Evolutionary conservation across 2,113 vertebrate species (phyloP).

Genomic region (Osmerus mordax): DNA sequence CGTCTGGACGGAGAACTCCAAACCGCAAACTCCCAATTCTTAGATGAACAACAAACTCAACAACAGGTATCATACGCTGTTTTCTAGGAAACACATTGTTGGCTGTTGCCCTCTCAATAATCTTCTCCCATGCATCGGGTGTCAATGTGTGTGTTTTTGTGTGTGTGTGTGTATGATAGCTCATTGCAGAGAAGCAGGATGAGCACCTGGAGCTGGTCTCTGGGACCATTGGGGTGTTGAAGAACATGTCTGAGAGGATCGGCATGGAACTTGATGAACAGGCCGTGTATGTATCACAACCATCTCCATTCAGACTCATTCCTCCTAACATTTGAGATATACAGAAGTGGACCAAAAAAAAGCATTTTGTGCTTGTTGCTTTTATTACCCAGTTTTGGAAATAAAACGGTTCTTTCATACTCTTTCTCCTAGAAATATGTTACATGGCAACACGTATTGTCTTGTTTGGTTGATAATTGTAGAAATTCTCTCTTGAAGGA

Average conservation of each 20-base stretch:
- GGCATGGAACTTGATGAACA: constrained; percentile 96
- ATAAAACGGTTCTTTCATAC: too few relatives aligned
- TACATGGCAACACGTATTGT: too few relatives aligned
- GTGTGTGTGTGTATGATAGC: constrained; percentile 61
- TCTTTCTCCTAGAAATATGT: too few relatives aligned
- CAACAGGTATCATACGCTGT: constrained; percentile 81
- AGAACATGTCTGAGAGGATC: constrained; percentile 98
- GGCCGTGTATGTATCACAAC: constrained; percentile 81
- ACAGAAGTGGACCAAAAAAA: too few relatives aligned
- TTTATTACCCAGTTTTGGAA: too few relatives aligned
- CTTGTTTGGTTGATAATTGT: neutral
- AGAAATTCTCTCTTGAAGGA: constrained; percentile 64
- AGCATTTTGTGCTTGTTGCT: too few relatives aligned
- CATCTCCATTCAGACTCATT: neutral
- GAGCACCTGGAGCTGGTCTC: constrained; percentile 97
- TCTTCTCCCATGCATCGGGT: neutral
- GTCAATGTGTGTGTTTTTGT: constrained; percentile 2
- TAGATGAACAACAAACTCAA: constrained; percentile 91
- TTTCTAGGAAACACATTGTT: too few relatives aligned
- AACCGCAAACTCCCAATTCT: constrained; percentile 87
- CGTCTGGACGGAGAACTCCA: constrained; percentile 84
- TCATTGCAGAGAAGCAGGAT: constrained; percentile 94
- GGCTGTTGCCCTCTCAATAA: too few relatives aligned
- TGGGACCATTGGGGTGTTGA: constrained; percentile 94
- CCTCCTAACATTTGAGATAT: neutral